Base-by-base conservation (phyloP, 2,797 vertebrate genomes). In the Cuniculus paca region DNA sequence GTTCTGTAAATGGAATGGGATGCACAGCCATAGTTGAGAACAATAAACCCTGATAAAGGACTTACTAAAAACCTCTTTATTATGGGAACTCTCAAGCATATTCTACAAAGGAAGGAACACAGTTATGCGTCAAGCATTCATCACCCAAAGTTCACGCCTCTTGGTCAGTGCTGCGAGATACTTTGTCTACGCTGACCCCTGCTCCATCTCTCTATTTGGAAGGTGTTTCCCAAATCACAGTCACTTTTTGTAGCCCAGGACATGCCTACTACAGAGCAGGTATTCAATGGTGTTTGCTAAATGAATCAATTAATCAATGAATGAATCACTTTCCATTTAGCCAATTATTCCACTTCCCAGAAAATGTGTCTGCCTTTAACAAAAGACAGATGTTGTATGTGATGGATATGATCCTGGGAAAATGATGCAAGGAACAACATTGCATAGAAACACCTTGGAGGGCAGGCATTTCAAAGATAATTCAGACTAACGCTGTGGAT, bases 291-390 rank as follows among this genome's bases (percentile, higher is more conserved):
- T 28, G 0, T 87, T 89, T 91, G 60, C 39, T 81, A 90, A 93
- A 68, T 72, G 34, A 93, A 75, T 88, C 61, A 89, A 63, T 89
- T 60, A 70, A 83, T 91, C 52, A 77, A 60, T 86, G 31, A 72
- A 92, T 75, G 56, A 74, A 75, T 60, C 39, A 94, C 58, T 87
- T 14, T 92, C 65, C 63, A 78, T 90, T 63, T 70, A 82, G 61
- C 7, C 9, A 80, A 28, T 52, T 48, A 83, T 93, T 90, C 52
- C 11, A 34, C 11, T 80, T 96, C 19, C 65, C 72, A 88, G 36
- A 79, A 95, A 81, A 83, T 63, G 31, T 89, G 16, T 68, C 39
- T 90, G 83, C 13, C 39, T 92, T 93, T 93, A 65, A 63, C 20
- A 74, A 94, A 89, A 86, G 70, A 82, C 39, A 14, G 79, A 52